These are phyloP conservation scores for Marisa cornuarietis DNA, from an alignment of 1,140 invertebrate genomes.

Conservation along the genomic window DNA sequence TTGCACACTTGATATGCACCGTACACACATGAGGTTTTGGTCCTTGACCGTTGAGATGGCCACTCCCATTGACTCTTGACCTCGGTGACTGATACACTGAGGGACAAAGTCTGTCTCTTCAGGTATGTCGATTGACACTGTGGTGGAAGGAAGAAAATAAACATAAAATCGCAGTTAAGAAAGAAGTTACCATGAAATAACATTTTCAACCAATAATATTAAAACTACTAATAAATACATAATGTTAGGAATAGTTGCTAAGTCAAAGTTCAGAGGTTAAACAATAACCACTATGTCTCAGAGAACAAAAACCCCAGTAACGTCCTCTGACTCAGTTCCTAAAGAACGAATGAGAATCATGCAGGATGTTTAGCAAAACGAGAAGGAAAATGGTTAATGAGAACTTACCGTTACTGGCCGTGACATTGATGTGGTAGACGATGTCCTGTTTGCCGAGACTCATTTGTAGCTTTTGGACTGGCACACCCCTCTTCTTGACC, in stretches of 20 bases:
- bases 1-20: neutral
- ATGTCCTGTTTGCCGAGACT: constrained; percentile 6
- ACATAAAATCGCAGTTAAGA: too few species aligned
- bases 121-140: neutral
- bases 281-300: too few species aligned
- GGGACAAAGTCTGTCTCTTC: constrained; percentile 6
- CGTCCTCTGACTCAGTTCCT: too few species aligned
- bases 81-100: constrained; percentile 17
- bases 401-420: neutral
- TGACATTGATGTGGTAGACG: neutral
- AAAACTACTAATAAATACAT: too few species aligned
- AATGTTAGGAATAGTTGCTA: too few species aligned
- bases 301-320: too few species aligned
- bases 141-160: neutral
- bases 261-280: too few species aligned
- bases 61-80: neutral
- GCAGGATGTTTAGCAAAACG: too few species aligned
- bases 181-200: too few species aligned
- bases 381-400: too few species aligned
- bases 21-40: neutral
- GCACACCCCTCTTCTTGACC: constrained; percentile 25
- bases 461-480: constrained; percentile 22
- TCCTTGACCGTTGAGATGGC: neutral
- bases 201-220: too few species aligned
- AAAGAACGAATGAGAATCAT: too few species aligned